phyloP scores from a whole-genome alignment of 2,797 vertebrate genomes.

The Etheostoma nigrum region DNA sequence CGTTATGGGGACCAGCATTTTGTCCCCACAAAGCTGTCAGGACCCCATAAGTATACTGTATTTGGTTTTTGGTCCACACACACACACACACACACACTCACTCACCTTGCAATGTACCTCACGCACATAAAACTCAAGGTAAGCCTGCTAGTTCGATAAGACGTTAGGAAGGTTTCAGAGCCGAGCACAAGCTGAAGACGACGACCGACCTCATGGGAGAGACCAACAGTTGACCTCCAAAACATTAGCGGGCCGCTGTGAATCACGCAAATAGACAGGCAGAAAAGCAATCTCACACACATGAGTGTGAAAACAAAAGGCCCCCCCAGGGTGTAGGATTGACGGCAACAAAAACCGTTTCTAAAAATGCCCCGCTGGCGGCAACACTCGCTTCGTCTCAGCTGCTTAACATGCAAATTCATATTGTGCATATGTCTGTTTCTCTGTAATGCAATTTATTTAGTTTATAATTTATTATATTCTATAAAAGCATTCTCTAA shows the following conservation, averaged over 20 bases:
- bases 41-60: too few species aligned
- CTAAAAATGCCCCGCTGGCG: constrained; percentile 6
- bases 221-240: constrained; percentile 56
- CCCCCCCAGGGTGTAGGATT: constrained; percentile 16
- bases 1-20: too few species aligned
- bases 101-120: constrained; percentile 19
- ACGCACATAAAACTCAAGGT: constrained; percentile 48
- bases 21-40: too few species aligned
- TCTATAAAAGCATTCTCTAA: constrained; percentile 46
- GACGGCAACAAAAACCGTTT: constrained; percentile 36
- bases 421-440: constrained; percentile 21
- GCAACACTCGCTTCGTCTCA: constrained; percentile 5
- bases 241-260: constrained; percentile 36
- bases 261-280: constrained; percentile 13
- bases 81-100: constrained; percentile 17
- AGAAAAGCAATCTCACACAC: constrained; percentile 6
- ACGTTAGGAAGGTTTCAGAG: constrained; percentile 42
- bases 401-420: constrained; percentile 38
- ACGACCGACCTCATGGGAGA: constrained; percentile 17
- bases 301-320: constrained; percentile 32
- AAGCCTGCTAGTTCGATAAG: constrained; percentile 45
- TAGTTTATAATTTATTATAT: constrained; percentile 43
- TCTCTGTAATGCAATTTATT: constrained; percentile 39
- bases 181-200: background rate
- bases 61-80: too few species aligned